Evolutionary conservation across 2,888 invertebrate genomes (phyloP).

Genomic region (Sacculina carcini): DNA sequence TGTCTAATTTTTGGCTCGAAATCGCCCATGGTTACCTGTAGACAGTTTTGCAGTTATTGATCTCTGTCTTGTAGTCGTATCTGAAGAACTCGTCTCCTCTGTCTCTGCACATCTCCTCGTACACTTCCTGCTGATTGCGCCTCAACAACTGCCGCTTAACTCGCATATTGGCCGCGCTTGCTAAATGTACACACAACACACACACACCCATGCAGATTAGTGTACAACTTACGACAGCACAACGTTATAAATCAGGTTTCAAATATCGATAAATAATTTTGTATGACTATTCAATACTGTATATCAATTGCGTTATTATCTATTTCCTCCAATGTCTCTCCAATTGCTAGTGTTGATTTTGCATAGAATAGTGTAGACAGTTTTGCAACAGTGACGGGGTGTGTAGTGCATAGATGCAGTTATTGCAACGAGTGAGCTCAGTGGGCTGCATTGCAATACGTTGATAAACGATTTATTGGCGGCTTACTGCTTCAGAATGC

Average conservation of each 20-base stretch:
- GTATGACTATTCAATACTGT: not conserved
- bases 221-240: not conserved
- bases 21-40: too few relatives aligned
- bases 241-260: not conserved
- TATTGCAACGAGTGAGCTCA: too few relatives aligned
- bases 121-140: not conserved
- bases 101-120: constrained; percentile 57
- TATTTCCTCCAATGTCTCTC: too few relatives aligned
- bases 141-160: not conserved
- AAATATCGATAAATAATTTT: not conserved
- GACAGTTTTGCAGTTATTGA: constrained; percentile 78
- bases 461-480: too few relatives aligned
- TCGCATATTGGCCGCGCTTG: not conserved
- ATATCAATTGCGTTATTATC: too few relatives aligned
- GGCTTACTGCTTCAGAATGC: too few relatives aligned
- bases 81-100: constrained; percentile 81
- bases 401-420: too few relatives aligned
- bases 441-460: too few relatives aligned
- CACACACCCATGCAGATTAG: not conserved
- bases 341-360: too few relatives aligned
- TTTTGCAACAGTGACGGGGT: too few relatives aligned
- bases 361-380: too few relatives aligned
- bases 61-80: constrained; percentile 47
- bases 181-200: not conserved
- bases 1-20: too few relatives aligned